A percentile compares a stretch with the other conserved stretches of the same genome.
Conservation (phyloP, 1,140 invertebrate species). For the Bradysia coprophila region DNA sequence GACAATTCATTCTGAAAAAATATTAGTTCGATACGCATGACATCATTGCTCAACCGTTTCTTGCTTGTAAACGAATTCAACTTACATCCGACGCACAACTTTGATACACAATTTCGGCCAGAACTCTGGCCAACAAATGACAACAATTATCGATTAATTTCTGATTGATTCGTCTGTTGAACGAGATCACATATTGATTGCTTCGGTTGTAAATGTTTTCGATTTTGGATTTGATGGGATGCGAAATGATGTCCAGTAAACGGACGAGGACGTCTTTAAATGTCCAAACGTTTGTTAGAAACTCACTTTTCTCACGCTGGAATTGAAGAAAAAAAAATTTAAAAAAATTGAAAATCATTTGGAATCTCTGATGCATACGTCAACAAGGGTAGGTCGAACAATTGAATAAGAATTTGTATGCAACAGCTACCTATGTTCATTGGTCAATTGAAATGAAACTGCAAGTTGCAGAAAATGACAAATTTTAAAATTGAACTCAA, state of each 20-base stretch:
- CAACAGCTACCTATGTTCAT: too few species aligned
- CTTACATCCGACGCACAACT: conserved; percentile 18
- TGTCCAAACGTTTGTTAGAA: conserved; percentile 37
- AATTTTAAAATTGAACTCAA: too few species aligned
- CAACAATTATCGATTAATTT: conserved; percentile 64
- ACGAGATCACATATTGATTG: conserved; percentile 9
- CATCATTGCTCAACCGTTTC: neutral
- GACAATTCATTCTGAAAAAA: conserved; percentile 35
- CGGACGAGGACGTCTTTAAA: conserved; percentile 71
- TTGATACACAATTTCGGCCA: conserved; percentile 76
- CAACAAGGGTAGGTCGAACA: too few species aligned
- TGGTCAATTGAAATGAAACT: too few species aligned
- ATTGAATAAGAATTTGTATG: too few species aligned
- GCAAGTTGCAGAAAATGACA: too few species aligned
- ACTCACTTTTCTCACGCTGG: conserved; percentile 28
- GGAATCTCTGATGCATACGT: too few species aligned
- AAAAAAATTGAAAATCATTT: too few species aligned
- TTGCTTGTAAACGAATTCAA: neutral
- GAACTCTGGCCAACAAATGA: conserved; percentile 62
- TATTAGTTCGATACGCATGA: conserved; percentile 6
- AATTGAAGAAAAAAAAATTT: conserved; percentile 9
- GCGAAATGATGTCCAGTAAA: conserved; percentile 60
- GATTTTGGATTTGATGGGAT: conserved; percentile 47
- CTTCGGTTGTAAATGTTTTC: conserved; percentile 21
- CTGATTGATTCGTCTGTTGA: conserved; percentile 17